phyloP scores from a whole-genome alignment of 2,797 vertebrate species.

The Hozukius guyotensis region DNA sequence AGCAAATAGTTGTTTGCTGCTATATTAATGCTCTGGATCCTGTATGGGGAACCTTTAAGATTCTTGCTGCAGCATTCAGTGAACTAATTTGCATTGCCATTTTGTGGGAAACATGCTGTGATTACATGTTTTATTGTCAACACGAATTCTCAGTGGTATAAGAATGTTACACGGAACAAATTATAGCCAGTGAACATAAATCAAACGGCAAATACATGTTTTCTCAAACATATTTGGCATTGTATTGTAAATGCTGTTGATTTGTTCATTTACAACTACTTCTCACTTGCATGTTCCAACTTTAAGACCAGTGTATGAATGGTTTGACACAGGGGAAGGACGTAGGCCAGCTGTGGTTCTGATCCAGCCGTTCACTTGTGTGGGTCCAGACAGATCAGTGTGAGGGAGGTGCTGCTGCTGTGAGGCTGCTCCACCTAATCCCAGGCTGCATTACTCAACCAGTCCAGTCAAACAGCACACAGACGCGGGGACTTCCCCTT shows the following conservation, averaged over 20 bases:
- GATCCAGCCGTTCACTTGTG: constrained; percentile 71
- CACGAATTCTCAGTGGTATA: background rate
- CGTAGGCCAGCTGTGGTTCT: constrained; percentile 72
- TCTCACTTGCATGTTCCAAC: constrained; percentile 9
- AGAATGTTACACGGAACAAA: constrained; percentile 10
- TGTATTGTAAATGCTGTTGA: constrained; percentile 7
- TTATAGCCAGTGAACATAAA: constrained; percentile 24
- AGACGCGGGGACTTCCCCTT: constrained; percentile 84
- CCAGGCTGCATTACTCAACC: constrained; percentile 85
- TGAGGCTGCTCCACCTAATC: constrained; percentile 85
- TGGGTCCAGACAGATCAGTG: constrained; percentile 75
- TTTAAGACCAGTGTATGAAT: constrained; percentile 32
- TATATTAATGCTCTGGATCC: too few species aligned
- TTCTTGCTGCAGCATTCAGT: background rate
- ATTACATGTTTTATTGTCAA: constrained; percentile 13
- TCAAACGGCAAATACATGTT: background rate
- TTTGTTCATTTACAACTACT: constrained; percentile 24
- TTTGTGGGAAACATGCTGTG: constrained; percentile 6
- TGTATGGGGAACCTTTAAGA: background rate
- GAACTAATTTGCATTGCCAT: background rate
- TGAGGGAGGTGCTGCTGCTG: constrained; percentile 79
- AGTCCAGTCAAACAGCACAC: constrained; percentile 72
- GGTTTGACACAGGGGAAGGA: constrained; percentile 49
- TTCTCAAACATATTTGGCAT: constrained; percentile 6
- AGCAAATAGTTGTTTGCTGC: too few species aligned